These are phyloP conservation scores for Narcine bancroftii DNA, from an alignment of 2,113 vertebrate species.

Conservation along the genomic window DNA sequence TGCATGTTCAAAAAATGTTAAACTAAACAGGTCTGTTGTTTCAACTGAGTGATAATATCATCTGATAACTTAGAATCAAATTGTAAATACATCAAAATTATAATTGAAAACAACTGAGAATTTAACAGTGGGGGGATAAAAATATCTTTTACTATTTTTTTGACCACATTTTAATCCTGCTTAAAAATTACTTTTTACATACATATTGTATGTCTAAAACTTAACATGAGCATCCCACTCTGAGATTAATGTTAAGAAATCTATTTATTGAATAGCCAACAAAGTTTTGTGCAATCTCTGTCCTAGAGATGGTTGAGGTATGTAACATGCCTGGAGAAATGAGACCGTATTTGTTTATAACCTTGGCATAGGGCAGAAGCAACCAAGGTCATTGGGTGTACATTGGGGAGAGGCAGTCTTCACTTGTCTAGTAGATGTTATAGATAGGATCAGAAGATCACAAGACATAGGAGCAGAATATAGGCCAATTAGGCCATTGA, in stretches of 20 bases:
- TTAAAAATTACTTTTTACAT: too few species aligned
- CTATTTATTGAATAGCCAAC: not conserved
- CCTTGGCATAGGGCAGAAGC: not conserved
- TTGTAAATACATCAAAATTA: not conserved
- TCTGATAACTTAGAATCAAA: not conserved
- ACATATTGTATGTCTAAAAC: not conserved
- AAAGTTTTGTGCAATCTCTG: not conserved
- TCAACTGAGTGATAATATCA: not conserved
- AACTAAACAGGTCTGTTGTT: not conserved
- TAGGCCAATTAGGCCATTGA: too few species aligned
- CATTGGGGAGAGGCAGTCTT: not conserved
- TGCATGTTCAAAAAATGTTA: too few species aligned
- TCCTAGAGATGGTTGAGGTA: not conserved
- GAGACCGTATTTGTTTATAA: not conserved
- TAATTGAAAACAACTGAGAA: not conserved
- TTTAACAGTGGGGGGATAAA: not conserved
- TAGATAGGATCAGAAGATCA: too few species aligned
- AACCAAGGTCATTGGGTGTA: not conserved
- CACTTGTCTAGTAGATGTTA: not conserved
- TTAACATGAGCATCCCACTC: not conserved
- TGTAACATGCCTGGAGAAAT: not conserved
- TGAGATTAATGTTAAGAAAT: not conserved
- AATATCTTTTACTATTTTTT: not conserved
- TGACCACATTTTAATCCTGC: not conserved
- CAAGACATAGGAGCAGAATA: too few species aligned